phyloP scores from a whole-genome alignment of 2,888 invertebrate genomes.

The Celastrina argiolus region DNA sequence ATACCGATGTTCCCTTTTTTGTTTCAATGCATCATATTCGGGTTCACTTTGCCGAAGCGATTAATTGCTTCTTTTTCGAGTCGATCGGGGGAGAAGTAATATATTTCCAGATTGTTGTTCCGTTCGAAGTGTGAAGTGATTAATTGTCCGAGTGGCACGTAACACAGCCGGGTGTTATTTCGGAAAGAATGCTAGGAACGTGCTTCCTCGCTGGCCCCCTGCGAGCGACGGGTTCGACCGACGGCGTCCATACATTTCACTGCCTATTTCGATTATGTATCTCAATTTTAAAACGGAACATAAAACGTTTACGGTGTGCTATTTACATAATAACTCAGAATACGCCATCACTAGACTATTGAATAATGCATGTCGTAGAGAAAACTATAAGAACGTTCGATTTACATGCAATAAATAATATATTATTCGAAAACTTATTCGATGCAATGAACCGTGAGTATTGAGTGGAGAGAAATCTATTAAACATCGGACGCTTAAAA shows the following conservation, averaged over 20 bases:
- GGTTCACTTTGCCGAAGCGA: constrained; percentile 17
- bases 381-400: not conserved
- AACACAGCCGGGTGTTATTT: constrained; percentile 64
- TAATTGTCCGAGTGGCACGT: constrained; percentile 50
- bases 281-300: constrained; percentile 48
- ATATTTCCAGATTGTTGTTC: constrained; percentile 40
- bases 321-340: constrained; percentile 4
- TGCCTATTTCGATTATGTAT: constrained; percentile 62
- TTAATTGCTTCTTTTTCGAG: constrained; percentile 14
- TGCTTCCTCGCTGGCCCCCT: constrained; percentile 69
- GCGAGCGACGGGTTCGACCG: constrained; percentile 55
- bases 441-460: no score
- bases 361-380: not conserved
- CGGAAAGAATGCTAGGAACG: constrained; percentile 70
- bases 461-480: no score
- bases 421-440: not conserved
- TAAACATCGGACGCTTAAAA: no score
- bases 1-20: constrained; percentile 62
- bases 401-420: not conserved
- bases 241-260: constrained; percentile 62
- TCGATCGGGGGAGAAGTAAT: constrained; percentile 10
- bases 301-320: not conserved
- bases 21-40: constrained; percentile 37
- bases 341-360: not conserved
- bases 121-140: constrained; percentile 67